Evolutionary conservation across 2,888 invertebrate species (phyloP), one percentile per base, ranked within the genome.

Genomic region (Caenorhabditis sulstoni): DNA sequence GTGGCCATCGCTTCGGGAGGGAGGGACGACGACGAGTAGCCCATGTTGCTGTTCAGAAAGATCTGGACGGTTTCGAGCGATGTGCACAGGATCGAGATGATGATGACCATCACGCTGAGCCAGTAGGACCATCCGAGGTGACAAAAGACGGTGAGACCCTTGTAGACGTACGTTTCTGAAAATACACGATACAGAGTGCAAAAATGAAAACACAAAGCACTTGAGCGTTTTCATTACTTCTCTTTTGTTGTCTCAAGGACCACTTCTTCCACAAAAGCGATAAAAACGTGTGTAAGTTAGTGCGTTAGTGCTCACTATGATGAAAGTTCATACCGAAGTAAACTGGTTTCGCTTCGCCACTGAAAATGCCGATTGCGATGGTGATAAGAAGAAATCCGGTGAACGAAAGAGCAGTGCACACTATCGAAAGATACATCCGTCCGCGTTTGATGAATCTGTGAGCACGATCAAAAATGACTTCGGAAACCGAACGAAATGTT

Each of bases 81-180:
- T 2, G 73, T 73, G 64, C 53, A 59, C 3, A 79, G 49, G 20
- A 79, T 62, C 4, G 67, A 35, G 58, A 79, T 62, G 22, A 79
- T 52, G 18, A 79, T 62, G 12, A 64, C 62, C 35, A 66, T 53
- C 14, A 79, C 73, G 16, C 73, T 45, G 1, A 79, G 18, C 79
- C 79, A 79, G 39, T 79, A 79, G 22, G 79, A 79, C 79, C 79
- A 79, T 45, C 79, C 79, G n/a, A 79, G 68, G 22, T 79, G 73
- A 20, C 67, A 73, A 45, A 73, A 57, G 0, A 76, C 68, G 1
- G 76, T 76, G 1, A 66, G 39, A 1, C 62, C 62, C 16, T 76
- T 62, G 64, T 49, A 76, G 18, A 62, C 64, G 44, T 68, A 76
- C 3, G 57, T 67, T 52, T 76, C 76, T 76, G 62, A 37, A 74